Percentiles rank a stretch among this genome's conserved stretches.
Conservation (phyloP, 2,888 invertebrate genomes). For the Balanococcus diminutus region DNA sequence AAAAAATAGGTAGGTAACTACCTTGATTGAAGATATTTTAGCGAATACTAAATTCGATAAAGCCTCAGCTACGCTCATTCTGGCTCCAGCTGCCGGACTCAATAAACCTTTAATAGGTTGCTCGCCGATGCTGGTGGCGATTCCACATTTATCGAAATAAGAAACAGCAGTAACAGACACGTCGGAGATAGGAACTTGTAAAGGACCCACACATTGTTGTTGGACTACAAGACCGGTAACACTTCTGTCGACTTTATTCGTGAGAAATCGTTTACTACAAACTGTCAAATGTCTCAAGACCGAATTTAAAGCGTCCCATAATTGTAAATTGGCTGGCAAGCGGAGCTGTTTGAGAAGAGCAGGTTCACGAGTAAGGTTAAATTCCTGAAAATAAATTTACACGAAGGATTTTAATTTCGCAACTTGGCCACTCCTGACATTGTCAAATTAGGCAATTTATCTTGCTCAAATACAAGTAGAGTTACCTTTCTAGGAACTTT, state of each 20-base stretch:
- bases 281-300: conserved; percentile 90
- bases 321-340: conserved; percentile 67
- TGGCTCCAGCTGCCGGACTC: conserved; percentile 82
- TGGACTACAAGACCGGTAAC: conserved; percentile 95
- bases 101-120: conserved; percentile 94
- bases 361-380: conserved; percentile 67
- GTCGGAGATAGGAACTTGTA: conserved; percentile 95
- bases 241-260: conserved; percentile 94
- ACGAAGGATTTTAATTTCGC: neutral
- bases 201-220: conserved; percentile 96
- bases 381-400: conserved; percentile 63
- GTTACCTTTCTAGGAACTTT: conserved; percentile 79
- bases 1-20: too few species aligned
- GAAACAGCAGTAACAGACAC: conserved; percentile 89
- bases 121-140: conserved; percentile 94
- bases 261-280: conserved; percentile 92
- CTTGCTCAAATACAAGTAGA: neutral
- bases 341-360: conserved; percentile 65
- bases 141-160: conserved; percentile 80
- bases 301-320: conserved; percentile 73
- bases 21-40: conserved; percentile 66
- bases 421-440: neutral
- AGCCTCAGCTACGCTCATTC: conserved; percentile 94
- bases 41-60: conserved; percentile 87
- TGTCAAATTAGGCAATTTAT: neutral